These are phyloP conservation scores for Micrasema minimum DNA, from an alignment of 1,140 invertebrate species.

Conservation along the genomic window DNA sequence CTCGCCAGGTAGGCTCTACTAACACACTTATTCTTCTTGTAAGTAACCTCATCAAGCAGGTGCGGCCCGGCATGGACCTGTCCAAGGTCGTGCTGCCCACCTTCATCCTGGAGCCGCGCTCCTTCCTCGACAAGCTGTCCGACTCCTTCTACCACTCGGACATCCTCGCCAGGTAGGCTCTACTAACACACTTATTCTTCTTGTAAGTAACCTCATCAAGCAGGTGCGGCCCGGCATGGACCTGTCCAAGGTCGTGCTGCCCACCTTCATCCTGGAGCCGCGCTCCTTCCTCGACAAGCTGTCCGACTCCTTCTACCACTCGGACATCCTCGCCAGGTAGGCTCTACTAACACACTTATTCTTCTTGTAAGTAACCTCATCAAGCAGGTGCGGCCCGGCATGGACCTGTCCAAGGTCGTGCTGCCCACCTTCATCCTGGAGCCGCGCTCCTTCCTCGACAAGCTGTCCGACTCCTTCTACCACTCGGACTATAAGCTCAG, in stretches of 20 bases:
- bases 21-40: too few relatives aligned
- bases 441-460: slow-evolving; percentile 92
- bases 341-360: too few relatives aligned
- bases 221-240: slow-evolving; percentile 97
- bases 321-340: slow-evolving; percentile 87
- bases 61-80: slow-evolving; percentile 94
- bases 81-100: slow-evolving; percentile 94
- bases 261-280: slow-evolving; percentile 90
- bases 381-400: slow-evolving; percentile 94
- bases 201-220: too few relatives aligned
- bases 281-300: slow-evolving; percentile 94
- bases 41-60: slow-evolving; percentile 94
- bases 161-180: slow-evolving; percentile 82
- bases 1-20: slow-evolving; percentile 81
- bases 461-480: slow-evolving; percentile 93
- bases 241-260: slow-evolving; percentile 92
- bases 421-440: slow-evolving; percentile 91
- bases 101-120: slow-evolving; percentile 90
- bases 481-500: too few relatives aligned
- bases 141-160: slow-evolving; percentile 96
- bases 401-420: slow-evolving; percentile 95
- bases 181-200: too few relatives aligned
- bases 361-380: too few relatives aligned
- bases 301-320: slow-evolving; percentile 93
- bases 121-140: slow-evolving; percentile 91